Base-by-base conservation (phyloP, 2,113 vertebrate genomes). In the Caracal caracal region DNA sequence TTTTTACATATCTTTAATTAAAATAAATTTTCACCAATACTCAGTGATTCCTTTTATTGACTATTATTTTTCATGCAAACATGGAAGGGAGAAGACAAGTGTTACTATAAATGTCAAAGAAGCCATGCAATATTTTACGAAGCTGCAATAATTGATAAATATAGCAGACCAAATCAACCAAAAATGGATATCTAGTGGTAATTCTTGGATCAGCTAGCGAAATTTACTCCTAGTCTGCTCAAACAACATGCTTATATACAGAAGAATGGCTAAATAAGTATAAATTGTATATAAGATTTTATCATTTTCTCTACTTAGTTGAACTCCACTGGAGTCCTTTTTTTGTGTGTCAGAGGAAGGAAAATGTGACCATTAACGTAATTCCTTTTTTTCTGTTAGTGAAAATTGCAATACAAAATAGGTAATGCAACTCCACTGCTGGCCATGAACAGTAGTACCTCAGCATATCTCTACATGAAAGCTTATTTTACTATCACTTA, bases 401-500 rank as follows among this genome's bases (percentile, higher is more conserved):
- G 97, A 94, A 86, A 98, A 98, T 97, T 97, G 90, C 87, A 88
- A 93, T 88, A 98, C 84, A 94, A 97, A 98, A 94, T 90, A 98
- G 87, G 68, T 96, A 98, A 95, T 96, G 63, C 30, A 71, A 15
- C 40, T 97, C 66, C 88, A 35, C 61, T 93, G 73, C 89, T 97
- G 85, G 79, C 90, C 2, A 7, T 85, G 95, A 98, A 90, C 13
- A 56, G 93, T 84, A 96, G 71, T 76, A 96, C 94, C 87, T 98
- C 94, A 35, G 76, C 95, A 56, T 94, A 95, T 97, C 96, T 96
- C 97, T 97, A 97, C 93, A 47, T 98, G 97, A 98, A 98, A 98
- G 88, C 94, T 98, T 98, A 98, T 98, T 99, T 99, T 98, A 98
- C 98, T 98, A 98, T 98, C 97, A 98, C 98, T 98, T 98, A 98